These are phyloP conservation scores for Drosophila busckii DNA, from an alignment of 1,140 invertebrate genomes.

Conservation along the genomic window DNA sequence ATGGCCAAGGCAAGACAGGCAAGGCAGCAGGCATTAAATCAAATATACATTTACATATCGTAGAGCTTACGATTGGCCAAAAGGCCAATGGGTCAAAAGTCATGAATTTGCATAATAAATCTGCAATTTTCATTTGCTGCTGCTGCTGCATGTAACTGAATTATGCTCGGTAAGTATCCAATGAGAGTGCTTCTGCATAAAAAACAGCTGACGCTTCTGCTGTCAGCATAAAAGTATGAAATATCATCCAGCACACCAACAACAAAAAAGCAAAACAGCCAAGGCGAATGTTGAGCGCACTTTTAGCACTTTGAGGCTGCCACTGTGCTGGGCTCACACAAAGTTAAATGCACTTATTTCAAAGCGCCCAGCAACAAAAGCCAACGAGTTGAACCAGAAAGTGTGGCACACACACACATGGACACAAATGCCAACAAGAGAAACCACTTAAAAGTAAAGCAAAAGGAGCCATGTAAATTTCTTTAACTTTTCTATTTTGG, in stretches of 20 bases:
- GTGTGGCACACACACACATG: constrained; percentile 37
- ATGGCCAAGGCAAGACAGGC: too few relatives aligned
- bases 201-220: too few relatives aligned
- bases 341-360: constrained; percentile 67
- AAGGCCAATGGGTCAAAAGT: constrained; percentile 19
- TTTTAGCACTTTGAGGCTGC: constrained; percentile 46
- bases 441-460: constrained; percentile 67
- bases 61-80: too few relatives aligned
- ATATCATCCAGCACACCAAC: constrained; percentile 53
- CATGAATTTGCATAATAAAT: constrained; percentile 21
- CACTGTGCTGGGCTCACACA: too few relatives aligned
- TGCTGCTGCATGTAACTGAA: background rate
- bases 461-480: constrained; percentile 63
- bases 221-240: constrained; percentile 24
- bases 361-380: constrained; percentile 53
- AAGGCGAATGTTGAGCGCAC: constrained; percentile 47
- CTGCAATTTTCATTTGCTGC: constrained; percentile 2
- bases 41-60: constrained; percentile 21
- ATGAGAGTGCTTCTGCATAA: too few relatives aligned
- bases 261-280: constrained; percentile 49
- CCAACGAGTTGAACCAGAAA: constrained; percentile 60
- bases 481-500: constrained; percentile 50
- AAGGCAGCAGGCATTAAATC: constrained; percentile 6
- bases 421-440: constrained; percentile 45
- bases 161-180: constrained; percentile 17